Percentiles rank a stretch among this genome's conserved stretches.
These are phyloP conservation scores for Dryas iulia DNA, from an alignment of 1,140 invertebrate species.

Conservation along the genomic window DNA sequence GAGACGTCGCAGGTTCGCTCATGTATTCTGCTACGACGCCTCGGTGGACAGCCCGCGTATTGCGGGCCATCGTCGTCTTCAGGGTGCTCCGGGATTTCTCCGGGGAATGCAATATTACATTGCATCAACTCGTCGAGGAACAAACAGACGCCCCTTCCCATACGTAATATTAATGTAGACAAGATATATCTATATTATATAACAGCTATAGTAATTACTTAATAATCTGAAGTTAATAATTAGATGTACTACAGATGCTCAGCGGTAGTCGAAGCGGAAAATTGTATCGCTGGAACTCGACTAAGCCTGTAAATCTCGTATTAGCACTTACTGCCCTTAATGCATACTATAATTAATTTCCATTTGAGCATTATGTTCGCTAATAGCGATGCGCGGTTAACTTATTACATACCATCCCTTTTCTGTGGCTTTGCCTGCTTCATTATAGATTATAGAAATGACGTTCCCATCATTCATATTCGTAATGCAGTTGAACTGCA, in stretches of 20 bases:
- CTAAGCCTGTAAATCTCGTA: slow-evolving; percentile 23
- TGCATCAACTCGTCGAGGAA: too few relatives aligned
- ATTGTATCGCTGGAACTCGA: slow-evolving; percentile 9
- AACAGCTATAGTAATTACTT: not conserved
- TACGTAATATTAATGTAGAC: too few relatives aligned
- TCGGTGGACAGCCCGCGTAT: too few relatives aligned
- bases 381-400: slow-evolving; percentile 15
- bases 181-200: too few relatives aligned
- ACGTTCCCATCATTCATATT: not conserved
- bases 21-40: too few relatives aligned
- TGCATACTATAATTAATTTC: slow-evolving; percentile 20
- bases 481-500: not conserved
- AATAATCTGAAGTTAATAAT: not conserved
- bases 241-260: not conserved
- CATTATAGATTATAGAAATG: not conserved
- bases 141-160: too few relatives aligned
- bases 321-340: slow-evolving; percentile 24
- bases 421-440: not conserved
- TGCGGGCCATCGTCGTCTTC: too few relatives aligned
- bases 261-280: slow-evolving; percentile 3
- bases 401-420: not conserved
- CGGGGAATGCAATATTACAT: too few relatives aligned
- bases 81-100: too few relatives aligned
- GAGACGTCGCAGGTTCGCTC: too few relatives aligned
- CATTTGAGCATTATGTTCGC: slow-evolving; percentile 7